Base-by-base conservation (phyloP, 2,113 vertebrate genomes). In the Progne subis region DNA sequence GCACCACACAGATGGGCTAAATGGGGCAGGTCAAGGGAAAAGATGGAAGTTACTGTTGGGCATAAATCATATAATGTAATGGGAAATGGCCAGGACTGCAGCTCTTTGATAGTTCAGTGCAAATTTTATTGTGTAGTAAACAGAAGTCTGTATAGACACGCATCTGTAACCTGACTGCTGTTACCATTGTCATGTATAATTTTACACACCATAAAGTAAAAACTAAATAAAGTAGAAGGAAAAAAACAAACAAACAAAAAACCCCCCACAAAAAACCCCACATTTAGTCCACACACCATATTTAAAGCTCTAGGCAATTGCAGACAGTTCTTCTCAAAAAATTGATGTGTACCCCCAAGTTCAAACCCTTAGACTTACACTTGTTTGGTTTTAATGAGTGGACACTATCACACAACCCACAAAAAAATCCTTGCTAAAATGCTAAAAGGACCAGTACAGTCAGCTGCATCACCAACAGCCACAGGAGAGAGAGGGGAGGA, bases 91-190 rank as follows among this genome's bases (percentile, higher is more conserved):
- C 25, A 79, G n/a, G 82, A 89, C 18, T 55, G 28, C 31, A 87
- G 29, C 7, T 91, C 44, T 49, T 53, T 18, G 9, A 12, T 44
- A 79, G 28, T n/a, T 65, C 60, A 74, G 29, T 70, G 39, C 34
- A 91, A 81, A 84, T 55, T 32, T 47, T 70, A 16, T 59, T 52
- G 31, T 31, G 14, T 29, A 39, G 20, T 50, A 78, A 91, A 57
- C 16, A 52, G 31, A 76, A 88, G 24, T 11, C 34, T 18, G 6
- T 31, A 52, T 0, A 65, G 46, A 88, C 18, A 86, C 0, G 0
- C 6, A 55, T 50, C 39, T 39, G 15, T 41, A 76, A 81, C 10
- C 49, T 75, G 18, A 34, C 37, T 52, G 32, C 20, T n/a, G 19
- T 34, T 82, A 80, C 20, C 12, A 72, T 7, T 53, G 21, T 60